Evolutionary conservation across 1,140 invertebrate species (phyloP), one percentile per base, ranked within the genome.

Genomic region (Atta cephalotes): DNA sequence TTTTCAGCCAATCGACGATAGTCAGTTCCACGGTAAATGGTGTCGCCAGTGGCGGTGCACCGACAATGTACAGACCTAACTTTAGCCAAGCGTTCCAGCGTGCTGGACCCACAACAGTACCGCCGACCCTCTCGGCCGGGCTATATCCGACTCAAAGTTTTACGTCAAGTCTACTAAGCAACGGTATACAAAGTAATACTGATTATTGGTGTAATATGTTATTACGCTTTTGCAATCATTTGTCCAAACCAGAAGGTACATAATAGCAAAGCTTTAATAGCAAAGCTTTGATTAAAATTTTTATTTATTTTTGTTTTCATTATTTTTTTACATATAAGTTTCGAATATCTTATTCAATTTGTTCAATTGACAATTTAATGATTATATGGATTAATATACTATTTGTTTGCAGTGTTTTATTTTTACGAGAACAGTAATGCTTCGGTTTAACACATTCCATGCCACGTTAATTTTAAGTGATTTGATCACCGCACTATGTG

Each of bases 51-150:
- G 94, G 93, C 74, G 95, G 96, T 45, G 96, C 96, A 49, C 96
- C 96, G 14, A 96, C 96, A 31, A 96, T 97, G 94, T 97, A 97
- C 94, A 95, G 97, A 94, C 97, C 97, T 49, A 97, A 97, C 90
- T 97, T 97, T 93, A 96, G 96, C 31, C 96, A 96, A 89, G 96
- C 97, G 58, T 97, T 97, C 89, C 97, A 97, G 65, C 95, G 95
- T 45, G 93, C 95, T 35, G 95, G 94, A 3, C 95, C 95, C 39
- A 95, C 95, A 84, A 94, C 94, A 82, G 94, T 95, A 88, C 95
- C 94, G 58, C 95, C 95, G 63, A 95, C 94, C 39, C 87, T 95
- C 49, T 95, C 95, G 0, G 94, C 95, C 28, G 95, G 95, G 63
- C 92, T 95, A 53, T 95, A 95, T 88, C 95, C 95, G 51, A 95